Evolutionary conservation across 2,113 vertebrate genomes (phyloP), one percentile per base, ranked within the genome.

Genomic region (Ctenodactylus gundi): DNA sequence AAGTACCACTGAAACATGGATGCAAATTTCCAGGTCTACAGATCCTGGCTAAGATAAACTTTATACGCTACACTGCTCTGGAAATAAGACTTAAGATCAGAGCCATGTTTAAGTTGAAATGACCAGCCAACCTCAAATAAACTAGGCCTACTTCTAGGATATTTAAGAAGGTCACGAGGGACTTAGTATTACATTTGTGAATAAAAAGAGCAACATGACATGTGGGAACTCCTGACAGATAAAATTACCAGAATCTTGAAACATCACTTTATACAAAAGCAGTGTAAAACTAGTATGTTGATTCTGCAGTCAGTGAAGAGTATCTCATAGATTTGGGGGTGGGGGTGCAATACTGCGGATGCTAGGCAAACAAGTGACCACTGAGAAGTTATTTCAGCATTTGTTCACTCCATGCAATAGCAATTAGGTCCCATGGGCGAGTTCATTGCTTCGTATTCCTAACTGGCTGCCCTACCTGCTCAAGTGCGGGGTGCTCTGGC

Each of bases 401-500:
- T n/a, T n/a, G n/a, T n/a, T n/a, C n/a, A n/a, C n/a, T n/a, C n/a
- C n/a, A n/a, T n/a, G n/a, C n/a, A n/a, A n/a, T 67, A 23, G 7
- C 20, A 12, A 55, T 7, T 18, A 51, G 46, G 14, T 36, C 7
- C 23, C 36, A 7, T 44, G 34, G 17, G 68, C 44, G 14, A 88
- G 57, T 29, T 46, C 53, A 29, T 7, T 62, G 27, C 8, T 41
- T 82, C 29, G 39, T 41, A 20, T 41, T 82, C 29, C 44, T 41
- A 20, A 36, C 7, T 51, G 0, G 10, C n/a, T 6, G 10, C 73
- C 95, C 94, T 90, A 99, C 99, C 99, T 99, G 99, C 65, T 98
- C 60, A 36, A 99, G 99, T 0, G 98, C 99, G 0, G 99, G 99
- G 95, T 99, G 99, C 2, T 99, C 99, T 0, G 99, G 99, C 99